Conservation (phyloP, 1,140 invertebrate genomes). For the Pantala flavescens region DNA sequence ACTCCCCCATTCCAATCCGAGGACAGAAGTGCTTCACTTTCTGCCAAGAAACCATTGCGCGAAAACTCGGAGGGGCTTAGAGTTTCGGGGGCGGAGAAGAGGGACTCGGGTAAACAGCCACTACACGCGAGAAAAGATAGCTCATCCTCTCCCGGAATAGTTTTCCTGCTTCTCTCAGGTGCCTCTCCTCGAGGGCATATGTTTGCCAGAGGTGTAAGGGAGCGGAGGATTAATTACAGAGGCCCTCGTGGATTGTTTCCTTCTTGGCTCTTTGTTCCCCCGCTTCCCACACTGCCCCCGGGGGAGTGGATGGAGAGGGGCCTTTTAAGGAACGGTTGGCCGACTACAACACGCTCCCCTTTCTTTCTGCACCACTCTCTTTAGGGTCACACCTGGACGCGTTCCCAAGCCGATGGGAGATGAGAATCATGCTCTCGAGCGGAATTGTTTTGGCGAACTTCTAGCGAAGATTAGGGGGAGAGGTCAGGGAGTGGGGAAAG, state of each 20-base stretch:
- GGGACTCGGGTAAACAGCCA: neutral
- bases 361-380: neutral
- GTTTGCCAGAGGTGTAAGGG: neutral
- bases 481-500: too few relatives aligned
- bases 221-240: neutral
- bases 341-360: neutral
- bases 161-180: neutral
- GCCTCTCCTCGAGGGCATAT: neutral
- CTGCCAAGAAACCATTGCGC: neutral
- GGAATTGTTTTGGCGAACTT: constrained; percentile 5
- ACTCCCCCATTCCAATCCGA: neutral
- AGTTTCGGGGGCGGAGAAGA: neutral
- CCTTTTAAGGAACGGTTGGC: neutral
- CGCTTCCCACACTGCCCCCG: neutral
- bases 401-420: constrained; percentile 2
- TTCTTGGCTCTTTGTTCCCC: constrained; percentile 4
- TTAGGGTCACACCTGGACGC: neutral
- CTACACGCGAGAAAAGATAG: neutral
- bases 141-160: constrained; percentile 7
- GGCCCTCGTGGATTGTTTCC: constrained; percentile 6
- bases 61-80: neutral
- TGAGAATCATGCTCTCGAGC: neutral
- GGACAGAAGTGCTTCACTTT: neutral
- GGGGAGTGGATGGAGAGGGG: neutral
- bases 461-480: neutral